These are phyloP conservation scores for Meteorus sp. DNA, from an alignment of 1,140 invertebrate genomes.

Conservation along the genomic window DNA sequence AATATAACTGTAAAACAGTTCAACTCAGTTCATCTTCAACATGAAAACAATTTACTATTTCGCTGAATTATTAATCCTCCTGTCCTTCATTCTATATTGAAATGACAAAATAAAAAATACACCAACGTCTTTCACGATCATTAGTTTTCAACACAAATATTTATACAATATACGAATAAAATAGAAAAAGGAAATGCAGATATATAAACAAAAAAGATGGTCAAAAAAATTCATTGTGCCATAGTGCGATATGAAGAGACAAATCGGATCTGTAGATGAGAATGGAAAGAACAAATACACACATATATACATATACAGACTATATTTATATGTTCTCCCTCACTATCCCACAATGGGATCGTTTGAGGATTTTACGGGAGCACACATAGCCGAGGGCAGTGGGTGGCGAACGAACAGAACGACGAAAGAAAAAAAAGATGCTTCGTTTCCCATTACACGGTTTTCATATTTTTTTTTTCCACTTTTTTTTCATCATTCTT, in stretches of 20 bases:
- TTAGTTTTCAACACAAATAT: too few relatives aligned
- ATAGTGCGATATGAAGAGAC: neutral
- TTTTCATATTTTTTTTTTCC: neutral
- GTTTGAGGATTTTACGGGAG: slow-evolving; percentile 7
- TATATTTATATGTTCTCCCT: too few relatives aligned
- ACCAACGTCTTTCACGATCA: too few relatives aligned
- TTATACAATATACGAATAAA: too few relatives aligned
- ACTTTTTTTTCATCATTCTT: neutral
- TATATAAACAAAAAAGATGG: neutral
- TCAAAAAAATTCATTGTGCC: neutral
- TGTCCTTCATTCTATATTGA: too few relatives aligned
- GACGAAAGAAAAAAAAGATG: slow-evolving; percentile 3
- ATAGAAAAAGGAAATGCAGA: neutral
- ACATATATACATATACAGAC: too few relatives aligned
- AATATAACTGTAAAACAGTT: too few relatives aligned
- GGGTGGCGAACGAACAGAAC: neutral
- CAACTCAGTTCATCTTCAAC: too few relatives aligned
- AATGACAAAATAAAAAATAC: too few relatives aligned
- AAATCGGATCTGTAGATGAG: slow-evolving; percentile 9
- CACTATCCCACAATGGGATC: slow-evolving; percentile 5
- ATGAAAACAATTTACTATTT: too few relatives aligned
- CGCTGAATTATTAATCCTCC: too few relatives aligned
- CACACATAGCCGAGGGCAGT: neutral
- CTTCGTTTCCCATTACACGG: slow-evolving; percentile 15
- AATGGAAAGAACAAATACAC: neutral